Percentiles rank a stretch among this genome's conserved stretches.
Conservation (phyloP, 2,797 vertebrate species). For the Geotrypetes seraphini region DNA sequence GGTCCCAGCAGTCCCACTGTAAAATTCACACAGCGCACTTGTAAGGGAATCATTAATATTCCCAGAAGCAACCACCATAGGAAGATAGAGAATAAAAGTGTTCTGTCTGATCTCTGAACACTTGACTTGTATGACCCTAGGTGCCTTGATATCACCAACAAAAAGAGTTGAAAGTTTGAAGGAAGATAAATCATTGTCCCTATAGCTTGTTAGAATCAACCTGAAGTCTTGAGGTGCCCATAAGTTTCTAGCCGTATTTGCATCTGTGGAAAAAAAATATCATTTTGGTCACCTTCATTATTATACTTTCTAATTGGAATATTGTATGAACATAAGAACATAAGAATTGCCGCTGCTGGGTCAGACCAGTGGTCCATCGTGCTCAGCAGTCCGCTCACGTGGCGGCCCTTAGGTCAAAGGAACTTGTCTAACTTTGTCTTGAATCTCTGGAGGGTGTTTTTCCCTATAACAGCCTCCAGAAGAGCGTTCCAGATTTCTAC, state of each 20-base stretch:
- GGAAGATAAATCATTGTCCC: constrained; percentile 64
- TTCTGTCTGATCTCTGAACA: constrained; percentile 22
- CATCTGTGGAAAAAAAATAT: constrained; percentile 2
- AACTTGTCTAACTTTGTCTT: too few relatives aligned
- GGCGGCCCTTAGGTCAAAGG: too few relatives aligned
- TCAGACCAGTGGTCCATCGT: too few relatives aligned
- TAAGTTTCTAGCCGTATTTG: not conserved
- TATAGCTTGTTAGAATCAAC: constrained; percentile 16
- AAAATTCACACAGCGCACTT: constrained; percentile 52
- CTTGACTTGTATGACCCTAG: constrained; percentile 24
- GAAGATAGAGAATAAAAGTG: constrained; percentile 33
- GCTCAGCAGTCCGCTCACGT: too few relatives aligned
- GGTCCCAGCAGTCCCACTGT: constrained; percentile 65
- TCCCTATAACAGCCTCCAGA: too few relatives aligned
- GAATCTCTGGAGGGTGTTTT: too few relatives aligned
- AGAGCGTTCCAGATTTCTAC: too few relatives aligned
- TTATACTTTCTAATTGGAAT: rapidly evolving
- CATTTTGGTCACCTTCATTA: not conserved
- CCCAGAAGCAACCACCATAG: constrained; percentile 55
- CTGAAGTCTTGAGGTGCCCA: constrained; percentile 7
- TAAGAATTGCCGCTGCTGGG: too few relatives aligned
- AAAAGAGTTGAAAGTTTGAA: constrained; percentile 30
- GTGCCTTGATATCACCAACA: constrained; percentile 39
- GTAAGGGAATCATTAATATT: constrained; percentile 47
- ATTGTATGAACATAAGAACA: too few relatives aligned